Conservation (phyloP, 2,888 invertebrate species). For the Operophtera brumata region DNA sequence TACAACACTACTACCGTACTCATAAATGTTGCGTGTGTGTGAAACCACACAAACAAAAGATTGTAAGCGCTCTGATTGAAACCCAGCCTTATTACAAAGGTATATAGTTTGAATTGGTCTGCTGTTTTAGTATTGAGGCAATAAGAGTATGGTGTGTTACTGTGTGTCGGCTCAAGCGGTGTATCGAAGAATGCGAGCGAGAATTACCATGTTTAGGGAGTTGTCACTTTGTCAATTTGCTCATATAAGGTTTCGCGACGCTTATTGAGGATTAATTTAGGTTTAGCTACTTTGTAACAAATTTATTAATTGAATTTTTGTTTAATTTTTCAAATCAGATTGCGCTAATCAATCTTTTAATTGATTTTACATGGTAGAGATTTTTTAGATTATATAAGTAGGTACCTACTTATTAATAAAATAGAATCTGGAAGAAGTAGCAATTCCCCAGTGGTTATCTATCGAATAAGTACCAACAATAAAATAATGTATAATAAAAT, state of each 20-base stretch:
- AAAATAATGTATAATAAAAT: conserved; percentile 19
- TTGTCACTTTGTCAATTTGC: conserved; percentile 75
- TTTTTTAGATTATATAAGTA: neutral
- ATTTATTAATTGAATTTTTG: neutral
- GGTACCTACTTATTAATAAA: no score
- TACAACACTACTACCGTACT: conserved; percentile 70
- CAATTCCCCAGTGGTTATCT: no score
- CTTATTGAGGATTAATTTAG: conserved; percentile 45
- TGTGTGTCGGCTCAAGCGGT: conserved; percentile 67
- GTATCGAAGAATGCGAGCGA: conserved; percentile 79
- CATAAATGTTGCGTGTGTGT: conserved; percentile 68
- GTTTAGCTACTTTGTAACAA: conserved; percentile 27
- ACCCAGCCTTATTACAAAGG: conserved; percentile 31
- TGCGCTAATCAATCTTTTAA: neutral
- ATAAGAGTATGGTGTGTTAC: conserved; percentile 63
- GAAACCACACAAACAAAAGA: conserved; percentile 41
- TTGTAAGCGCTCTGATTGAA: conserved; percentile 35
- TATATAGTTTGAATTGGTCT: conserved; percentile 36
- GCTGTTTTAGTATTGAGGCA: conserved; percentile 51
- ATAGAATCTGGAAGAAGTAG: no score
- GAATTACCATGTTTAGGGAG: conserved; percentile 78
- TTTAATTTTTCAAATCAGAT: neutral
- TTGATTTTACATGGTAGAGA: neutral
- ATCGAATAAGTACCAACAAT: no score
- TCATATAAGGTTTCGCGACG: conserved; percentile 58